phyloP scores from a whole-genome alignment of 2,113 vertebrate species.

The Ceyx cyanopectus region DNA sequence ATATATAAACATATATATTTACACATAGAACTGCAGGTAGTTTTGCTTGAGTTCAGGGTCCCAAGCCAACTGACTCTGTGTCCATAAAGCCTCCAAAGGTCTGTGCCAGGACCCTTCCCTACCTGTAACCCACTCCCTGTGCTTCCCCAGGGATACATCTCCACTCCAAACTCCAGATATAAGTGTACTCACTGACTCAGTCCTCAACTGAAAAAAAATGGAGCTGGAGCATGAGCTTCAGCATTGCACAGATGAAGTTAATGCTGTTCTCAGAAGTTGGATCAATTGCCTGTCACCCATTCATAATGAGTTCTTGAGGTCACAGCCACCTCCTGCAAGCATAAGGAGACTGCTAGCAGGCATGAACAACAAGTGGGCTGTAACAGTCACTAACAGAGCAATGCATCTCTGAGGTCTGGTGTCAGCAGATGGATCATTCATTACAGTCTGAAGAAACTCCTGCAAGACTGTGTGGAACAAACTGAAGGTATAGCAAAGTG shows the following conservation, averaged over 20 bases:
- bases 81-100: not conserved
- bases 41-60: not conserved
- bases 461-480: not conserved
- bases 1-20: no score
- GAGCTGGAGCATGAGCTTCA: not conserved
- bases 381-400: not conserved
- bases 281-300: not conserved
- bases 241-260: not conserved
- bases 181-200: not conserved
- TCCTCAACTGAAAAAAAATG: not conserved
- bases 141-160: not conserved
- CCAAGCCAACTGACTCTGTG: not conserved
- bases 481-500: not conserved
- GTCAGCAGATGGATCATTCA: not conserved
- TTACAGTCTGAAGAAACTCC: not conserved
- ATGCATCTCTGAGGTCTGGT: not conserved
- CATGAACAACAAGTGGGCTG: not conserved
- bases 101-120: not conserved
- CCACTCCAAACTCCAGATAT: not conserved
- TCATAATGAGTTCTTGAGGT: slow-evolving; percentile 8
- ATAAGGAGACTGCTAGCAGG: rapidly evolving
- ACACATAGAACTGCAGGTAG: not conserved
- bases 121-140: not conserved
- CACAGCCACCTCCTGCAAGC: not conserved
- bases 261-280: not conserved